These are phyloP conservation scores for Zeugodacus cucurbitae DNA, from an alignment of 1,140 invertebrate species.

Conservation along the genomic window DNA sequence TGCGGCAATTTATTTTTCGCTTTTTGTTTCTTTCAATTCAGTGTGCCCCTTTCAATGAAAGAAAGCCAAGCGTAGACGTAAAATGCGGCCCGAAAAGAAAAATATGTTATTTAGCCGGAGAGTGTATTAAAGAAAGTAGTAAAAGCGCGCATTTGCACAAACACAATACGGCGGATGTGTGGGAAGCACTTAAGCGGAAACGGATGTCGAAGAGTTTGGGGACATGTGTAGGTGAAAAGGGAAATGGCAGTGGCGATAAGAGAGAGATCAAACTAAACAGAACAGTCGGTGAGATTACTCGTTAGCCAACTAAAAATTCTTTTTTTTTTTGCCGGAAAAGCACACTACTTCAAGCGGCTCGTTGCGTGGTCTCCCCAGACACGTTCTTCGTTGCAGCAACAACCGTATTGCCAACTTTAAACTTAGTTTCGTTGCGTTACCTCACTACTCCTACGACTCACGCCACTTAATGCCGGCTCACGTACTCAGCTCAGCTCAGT, in stretches of 20 bases:
- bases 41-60: not conserved
- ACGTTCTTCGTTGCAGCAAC: not conserved
- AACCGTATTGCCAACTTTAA: not conserved
- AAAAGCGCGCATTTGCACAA: not conserved
- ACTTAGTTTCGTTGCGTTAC: not conserved
- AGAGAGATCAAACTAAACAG: not conserved
- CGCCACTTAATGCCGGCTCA: not conserved
- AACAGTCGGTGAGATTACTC: not conserved
- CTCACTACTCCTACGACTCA: not conserved
- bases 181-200: conserved; percentile 31
- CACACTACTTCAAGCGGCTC: not conserved
- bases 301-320: not conserved
- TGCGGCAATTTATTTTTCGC: not conserved
- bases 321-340: not conserved
- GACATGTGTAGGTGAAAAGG: not conserved
- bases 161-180: not conserved
- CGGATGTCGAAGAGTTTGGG: conserved; percentile 9
- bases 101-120: not conserved
- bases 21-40: not conserved
- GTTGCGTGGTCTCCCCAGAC: not conserved
- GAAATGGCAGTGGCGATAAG: not conserved
- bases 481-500: not conserved
- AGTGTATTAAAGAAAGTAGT: not conserved
- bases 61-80: not conserved
- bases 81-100: not conserved